Evolutionary conservation across 2,113 vertebrate genomes (phyloP).

Genomic region (Xyrauchen texanus): DNA sequence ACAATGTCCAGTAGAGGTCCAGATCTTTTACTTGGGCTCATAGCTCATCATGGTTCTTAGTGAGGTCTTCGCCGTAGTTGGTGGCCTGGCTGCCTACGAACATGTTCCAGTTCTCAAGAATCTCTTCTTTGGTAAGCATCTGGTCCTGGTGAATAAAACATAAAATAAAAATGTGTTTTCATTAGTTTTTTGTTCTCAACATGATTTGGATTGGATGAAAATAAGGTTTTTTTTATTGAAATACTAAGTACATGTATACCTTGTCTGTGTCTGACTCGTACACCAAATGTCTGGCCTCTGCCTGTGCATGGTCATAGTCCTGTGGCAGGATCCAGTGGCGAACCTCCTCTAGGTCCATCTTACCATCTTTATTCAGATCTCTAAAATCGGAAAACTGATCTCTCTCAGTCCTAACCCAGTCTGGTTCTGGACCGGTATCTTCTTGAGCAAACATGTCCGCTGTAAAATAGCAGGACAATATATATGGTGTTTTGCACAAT

Average conservation of each 20-base stretch:
- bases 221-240: no score
- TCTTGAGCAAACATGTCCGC: conserved; percentile 97
- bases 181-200: no score
- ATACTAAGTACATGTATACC: conserved; percentile 65
- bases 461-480: conserved; percentile 59
- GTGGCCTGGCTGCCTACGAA: conserved; percentile 98
- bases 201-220: no score
- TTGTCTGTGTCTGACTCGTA: conserved; percentile 92
- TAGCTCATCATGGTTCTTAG: conserved; percentile 91
- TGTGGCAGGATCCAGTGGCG: conserved; percentile 96
- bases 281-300: conserved; percentile 93
- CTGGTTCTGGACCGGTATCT: conserved; percentile 90
- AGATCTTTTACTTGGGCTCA: conserved; percentile 67
- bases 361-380: conserved; percentile 95
- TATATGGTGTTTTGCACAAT: not conserved
- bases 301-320: conserved; percentile 94
- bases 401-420: conserved; percentile 92
- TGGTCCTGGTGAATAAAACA: conserved; percentile 78
- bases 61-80: conserved; percentile 97
- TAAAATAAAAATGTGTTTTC: not conserved
- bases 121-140: conserved; percentile 90
- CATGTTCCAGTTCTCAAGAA: conserved; percentile 98
- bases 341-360: conserved; percentile 94
- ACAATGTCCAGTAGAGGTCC: not conserved
- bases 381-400: conserved; percentile 95